Conservation (phyloP, 2,797 vertebrate genomes). For the Danio tinwini region DNA sequence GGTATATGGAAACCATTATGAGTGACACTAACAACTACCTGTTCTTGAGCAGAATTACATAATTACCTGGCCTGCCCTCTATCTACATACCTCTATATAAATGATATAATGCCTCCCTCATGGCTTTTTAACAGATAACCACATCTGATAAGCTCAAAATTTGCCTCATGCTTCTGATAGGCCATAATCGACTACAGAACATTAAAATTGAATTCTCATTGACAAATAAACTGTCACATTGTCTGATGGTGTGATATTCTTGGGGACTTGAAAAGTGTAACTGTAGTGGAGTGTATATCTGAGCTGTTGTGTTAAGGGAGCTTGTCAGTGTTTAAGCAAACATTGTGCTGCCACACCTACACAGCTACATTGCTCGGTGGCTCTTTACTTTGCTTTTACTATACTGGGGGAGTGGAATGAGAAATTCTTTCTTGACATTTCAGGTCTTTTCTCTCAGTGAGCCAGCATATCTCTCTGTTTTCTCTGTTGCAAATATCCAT, state of each 20-base stretch:
- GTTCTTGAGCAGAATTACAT: constrained; percentile 28
- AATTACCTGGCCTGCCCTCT: constrained; percentile 18
- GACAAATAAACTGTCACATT: neutral
- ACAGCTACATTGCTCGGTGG: neutral
- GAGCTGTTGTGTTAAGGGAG: neutral
- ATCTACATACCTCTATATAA: neutral
- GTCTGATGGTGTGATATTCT: neutral
- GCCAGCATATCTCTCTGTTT: constrained; percentile 30
- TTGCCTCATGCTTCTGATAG: neutral
- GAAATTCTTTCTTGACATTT: constrained; percentile 21
- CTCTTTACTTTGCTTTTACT: constrained; percentile 21
- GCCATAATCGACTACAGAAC: neutral
- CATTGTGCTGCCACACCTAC: neutral
- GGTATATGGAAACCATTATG: neutral
- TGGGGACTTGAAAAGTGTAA: neutral
- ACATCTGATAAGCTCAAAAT: neutral
- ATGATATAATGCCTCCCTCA: constrained; percentile 28
- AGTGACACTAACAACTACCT: neutral
- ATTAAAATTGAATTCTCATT: neutral
- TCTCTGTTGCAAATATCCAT: constrained; percentile 49
- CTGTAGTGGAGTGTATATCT: neutral
- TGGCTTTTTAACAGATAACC: constrained; percentile 20
- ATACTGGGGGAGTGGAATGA: neutral
- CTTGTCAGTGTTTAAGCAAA: neutral
- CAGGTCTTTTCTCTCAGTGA: constrained; percentile 41